Evolutionary conservation across 2,797 vertebrate genomes (phyloP).

Genomic region (Sternotherus odoratus): DNA sequence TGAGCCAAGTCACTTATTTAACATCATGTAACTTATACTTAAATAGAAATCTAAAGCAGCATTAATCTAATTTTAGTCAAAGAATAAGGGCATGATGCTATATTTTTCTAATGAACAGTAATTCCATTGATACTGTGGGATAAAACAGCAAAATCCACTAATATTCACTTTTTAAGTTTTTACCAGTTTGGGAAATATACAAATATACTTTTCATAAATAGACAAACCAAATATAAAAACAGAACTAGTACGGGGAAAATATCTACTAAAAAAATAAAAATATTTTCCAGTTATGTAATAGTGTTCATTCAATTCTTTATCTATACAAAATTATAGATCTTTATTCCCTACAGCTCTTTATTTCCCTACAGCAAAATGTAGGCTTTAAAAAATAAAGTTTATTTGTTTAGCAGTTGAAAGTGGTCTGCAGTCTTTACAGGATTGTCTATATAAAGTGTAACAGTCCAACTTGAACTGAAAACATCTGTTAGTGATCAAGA

Average conservation of each 20-base stretch:
- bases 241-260: background rate
- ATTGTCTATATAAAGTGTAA: background rate
- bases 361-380: background rate
- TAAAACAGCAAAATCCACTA: background rate
- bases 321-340: background rate
- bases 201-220: background rate
- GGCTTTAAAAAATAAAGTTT: accelerated
- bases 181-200: background rate
- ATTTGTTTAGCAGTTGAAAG: background rate
- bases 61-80: background rate
- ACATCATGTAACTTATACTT: background rate
- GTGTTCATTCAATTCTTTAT: background rate
- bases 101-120: background rate
- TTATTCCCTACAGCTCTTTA: background rate
- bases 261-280: background rate
- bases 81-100: background rate
- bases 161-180: background rate
- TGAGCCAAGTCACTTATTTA: background rate
- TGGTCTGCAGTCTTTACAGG: background rate
- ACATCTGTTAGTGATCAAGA: background rate
- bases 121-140: background rate
- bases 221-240: background rate
- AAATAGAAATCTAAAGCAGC: background rate
- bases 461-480: background rate
- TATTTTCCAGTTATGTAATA: background rate